These are phyloP conservation scores for Dinoponera quadriceps DNA, from an alignment of 1,140 invertebrate species.

Conservation along the genomic window DNA sequence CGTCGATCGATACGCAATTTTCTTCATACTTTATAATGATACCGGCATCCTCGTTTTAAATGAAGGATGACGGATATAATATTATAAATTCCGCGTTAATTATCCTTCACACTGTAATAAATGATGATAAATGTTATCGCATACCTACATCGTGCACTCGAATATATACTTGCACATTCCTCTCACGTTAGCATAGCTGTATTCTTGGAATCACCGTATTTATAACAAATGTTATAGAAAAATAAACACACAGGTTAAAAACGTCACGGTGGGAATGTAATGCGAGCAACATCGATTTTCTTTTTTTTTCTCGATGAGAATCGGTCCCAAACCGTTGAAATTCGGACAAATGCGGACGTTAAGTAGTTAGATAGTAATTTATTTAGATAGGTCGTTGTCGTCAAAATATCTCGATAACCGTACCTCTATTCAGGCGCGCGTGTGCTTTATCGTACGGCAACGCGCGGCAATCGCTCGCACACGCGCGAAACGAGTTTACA, in stretches of 20 bases:
- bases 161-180: background rate
- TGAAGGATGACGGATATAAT: constrained; percentile 27
- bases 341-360: background rate
- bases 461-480: background rate
- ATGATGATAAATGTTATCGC: background rate
- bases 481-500: constrained; percentile 24
- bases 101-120: background rate
- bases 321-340: background rate
- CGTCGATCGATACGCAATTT: constrained; percentile 52
- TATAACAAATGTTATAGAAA: background rate
- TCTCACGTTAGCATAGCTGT: too few relatives aligned
- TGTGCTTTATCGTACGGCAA: constrained; percentile 25
- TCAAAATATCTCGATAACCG: constrained; percentile 39
- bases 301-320: background rate
- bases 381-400: constrained; percentile 8
- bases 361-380: constrained; percentile 1
- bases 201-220: too few relatives aligned
- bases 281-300: background rate
- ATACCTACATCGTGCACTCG: background rate
- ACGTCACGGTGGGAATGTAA: background rate
- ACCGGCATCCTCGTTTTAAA: constrained; percentile 6
- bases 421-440: constrained; percentile 16
- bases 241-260: background rate
- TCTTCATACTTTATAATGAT: constrained; percentile 43
- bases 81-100: constrained; percentile 40